phyloP scores from a whole-genome alignment of 1,140 invertebrate species.

The Diorhabda sublineata region DNA sequence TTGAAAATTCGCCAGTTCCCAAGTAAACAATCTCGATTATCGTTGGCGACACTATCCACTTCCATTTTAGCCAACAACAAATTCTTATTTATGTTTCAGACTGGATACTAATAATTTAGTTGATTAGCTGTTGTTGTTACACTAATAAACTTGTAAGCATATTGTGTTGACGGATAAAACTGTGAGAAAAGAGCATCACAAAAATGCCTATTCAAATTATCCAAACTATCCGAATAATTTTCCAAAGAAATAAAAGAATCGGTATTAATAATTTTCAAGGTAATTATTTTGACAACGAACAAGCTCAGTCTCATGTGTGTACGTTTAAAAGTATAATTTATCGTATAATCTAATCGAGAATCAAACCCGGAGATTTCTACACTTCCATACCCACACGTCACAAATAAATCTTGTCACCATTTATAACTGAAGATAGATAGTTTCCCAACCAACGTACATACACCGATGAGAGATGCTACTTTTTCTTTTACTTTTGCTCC shows the following conservation, averaged over 20 bases:
- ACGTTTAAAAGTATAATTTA: constrained; percentile 18
- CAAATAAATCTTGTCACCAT: constrained; percentile 23
- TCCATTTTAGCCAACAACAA: no score
- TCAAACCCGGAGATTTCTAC: constrained; percentile 21
- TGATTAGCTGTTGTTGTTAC: no score
- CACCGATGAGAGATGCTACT: constrained; percentile 12
- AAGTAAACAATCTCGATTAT: no score
- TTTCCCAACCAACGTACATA: background rate
- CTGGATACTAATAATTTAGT: no score
- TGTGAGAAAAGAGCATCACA: background rate
- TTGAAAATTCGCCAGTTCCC: no score
- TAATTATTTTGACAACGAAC: constrained; percentile 8
- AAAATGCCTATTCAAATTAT: background rate
- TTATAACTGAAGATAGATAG: constrained; percentile 21
- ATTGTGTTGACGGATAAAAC: no score
- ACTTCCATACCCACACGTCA: constrained; percentile 19
- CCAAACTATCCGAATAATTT: background rate
- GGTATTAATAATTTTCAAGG: background rate
- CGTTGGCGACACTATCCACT: no score
- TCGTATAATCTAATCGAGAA: constrained; percentile 20
- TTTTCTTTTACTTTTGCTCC: constrained; percentile 11
- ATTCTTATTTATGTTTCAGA: no score
- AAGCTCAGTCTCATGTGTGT: constrained; percentile 12
- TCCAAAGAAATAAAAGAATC: background rate
- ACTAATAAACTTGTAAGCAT: no score